These are phyloP conservation scores for Tautogolabrus adspersus DNA, from an alignment of 2,113 vertebrate genomes.

Conservation along the genomic window DNA sequence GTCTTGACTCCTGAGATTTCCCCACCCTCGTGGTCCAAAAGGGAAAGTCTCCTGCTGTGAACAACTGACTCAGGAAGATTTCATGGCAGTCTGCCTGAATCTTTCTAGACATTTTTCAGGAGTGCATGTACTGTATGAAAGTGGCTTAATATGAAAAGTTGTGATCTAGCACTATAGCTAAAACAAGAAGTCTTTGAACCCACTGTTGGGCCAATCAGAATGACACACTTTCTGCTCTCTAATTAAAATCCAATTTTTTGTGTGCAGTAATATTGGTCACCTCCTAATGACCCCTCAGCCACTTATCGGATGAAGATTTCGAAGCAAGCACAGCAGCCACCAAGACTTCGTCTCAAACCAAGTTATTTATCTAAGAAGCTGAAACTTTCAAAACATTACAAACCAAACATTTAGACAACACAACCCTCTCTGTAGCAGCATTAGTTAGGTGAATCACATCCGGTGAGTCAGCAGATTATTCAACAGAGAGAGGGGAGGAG, in stretches of 20 bases:
- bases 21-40: no score
- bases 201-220: not conserved
- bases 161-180: no score
- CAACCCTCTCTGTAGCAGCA: slow-evolving; percentile 58
- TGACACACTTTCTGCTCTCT: not conserved
- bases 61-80: no score
- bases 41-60: no score
- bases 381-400: slow-evolving; percentile 74
- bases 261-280: not conserved
- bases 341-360: slow-evolving; percentile 26
- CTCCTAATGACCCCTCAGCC: slow-evolving; percentile 8
- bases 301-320: slow-evolving; percentile 20
- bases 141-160: no score
- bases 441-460: slow-evolving; percentile 79
- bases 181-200: no score
- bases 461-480: slow-evolving; percentile 81
- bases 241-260: not conserved
- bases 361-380: slow-evolving; percentile 69
- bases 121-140: no score
- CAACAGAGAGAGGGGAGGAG: slow-evolving; percentile 47
- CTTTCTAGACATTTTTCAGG: no score
- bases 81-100: no score
- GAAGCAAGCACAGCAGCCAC: slow-evolving; percentile 37
- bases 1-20: no score
- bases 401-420: slow-evolving; percentile 78